Evolutionary conservation across 2,888 invertebrate species (phyloP).

Genomic region (Eupithecia tripunctaria): DNA sequence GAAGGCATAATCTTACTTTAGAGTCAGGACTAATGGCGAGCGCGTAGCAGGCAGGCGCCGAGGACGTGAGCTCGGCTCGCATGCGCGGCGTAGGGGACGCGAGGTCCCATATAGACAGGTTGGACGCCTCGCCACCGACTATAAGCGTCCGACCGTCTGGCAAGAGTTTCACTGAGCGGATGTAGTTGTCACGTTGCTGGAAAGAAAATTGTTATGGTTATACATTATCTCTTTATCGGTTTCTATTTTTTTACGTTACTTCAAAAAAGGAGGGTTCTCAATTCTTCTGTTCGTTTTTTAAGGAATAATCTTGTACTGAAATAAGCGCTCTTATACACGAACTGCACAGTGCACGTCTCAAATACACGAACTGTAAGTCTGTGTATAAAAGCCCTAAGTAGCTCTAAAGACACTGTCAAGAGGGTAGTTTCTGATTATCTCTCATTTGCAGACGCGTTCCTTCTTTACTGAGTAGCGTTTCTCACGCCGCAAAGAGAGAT

Average conservation of each 20-base stretch:
- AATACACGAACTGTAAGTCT: too few relatives aligned
- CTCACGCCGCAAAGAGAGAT: neutral
- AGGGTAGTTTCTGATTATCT: neutral
- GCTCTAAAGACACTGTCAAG: neutral
- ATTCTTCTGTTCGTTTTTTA: too few relatives aligned
- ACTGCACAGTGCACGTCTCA: too few relatives aligned
- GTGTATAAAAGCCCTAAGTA: too few relatives aligned
- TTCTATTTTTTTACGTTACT: too few relatives aligned
- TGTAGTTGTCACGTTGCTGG: constrained; percentile 97
- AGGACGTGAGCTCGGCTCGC: constrained; percentile 94
- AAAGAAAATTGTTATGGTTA: neutral
- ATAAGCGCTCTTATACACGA: too few relatives aligned
- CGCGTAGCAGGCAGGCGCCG: constrained; percentile 98
- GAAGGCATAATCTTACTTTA: constrained; percentile 83
- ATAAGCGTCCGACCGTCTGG: constrained; percentile 97
- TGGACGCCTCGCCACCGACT: constrained; percentile 98
- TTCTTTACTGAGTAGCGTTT: neutral
- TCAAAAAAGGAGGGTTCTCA: too few relatives aligned
- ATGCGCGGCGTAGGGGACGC: constrained; percentile 94
- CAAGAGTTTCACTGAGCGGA: constrained; percentile 94
- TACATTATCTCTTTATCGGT: too few relatives aligned
- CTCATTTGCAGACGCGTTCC: neutral
- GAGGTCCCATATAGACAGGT: constrained; percentile 98
- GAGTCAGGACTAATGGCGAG: constrained; percentile 98
- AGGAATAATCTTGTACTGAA: neutral